Evolutionary conservation across 2,113 vertebrate species (phyloP).

Genomic region (Sclerurus mexicanus): DNA sequence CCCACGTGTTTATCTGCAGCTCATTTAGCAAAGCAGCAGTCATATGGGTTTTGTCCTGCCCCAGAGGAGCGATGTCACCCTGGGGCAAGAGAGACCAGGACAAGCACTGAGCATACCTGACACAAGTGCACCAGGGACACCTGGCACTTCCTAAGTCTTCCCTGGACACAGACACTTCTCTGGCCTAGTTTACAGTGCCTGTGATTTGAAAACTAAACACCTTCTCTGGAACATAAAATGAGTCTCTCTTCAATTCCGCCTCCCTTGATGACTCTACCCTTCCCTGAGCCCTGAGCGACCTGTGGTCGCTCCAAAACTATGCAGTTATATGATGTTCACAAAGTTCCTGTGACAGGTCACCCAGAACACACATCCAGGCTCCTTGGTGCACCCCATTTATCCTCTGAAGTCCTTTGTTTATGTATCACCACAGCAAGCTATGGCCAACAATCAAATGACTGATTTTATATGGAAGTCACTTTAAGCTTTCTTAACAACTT

Average conservation of each 20-base stretch:
- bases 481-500: neutral
- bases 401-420: neutral
- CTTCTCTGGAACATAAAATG: neutral
- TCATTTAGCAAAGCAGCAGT: neutral
- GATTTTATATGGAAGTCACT: neutral
- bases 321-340: rapidly evolving
- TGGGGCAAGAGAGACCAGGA: neutral
- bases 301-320: neutral
- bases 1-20: neutral
- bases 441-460: neutral
- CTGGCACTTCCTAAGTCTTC: neutral
- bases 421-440: neutral
- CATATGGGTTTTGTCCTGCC: neutral
- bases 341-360: neutral
- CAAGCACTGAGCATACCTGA: neutral
- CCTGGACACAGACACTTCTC: neutral
- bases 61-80: neutral
- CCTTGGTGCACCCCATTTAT: rapidly evolving
- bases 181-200: neutral
- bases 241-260: neutral
- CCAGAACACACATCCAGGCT: neutral
- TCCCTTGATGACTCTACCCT: neutral
- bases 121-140: neutral
- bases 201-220: neutral
- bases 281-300: neutral